Percentiles rank a stretch among this genome's conserved stretches.
Evolutionary conservation across 2,888 invertebrate genomes (phyloP).

Genomic region (Lamellibrachia columna): DNA sequence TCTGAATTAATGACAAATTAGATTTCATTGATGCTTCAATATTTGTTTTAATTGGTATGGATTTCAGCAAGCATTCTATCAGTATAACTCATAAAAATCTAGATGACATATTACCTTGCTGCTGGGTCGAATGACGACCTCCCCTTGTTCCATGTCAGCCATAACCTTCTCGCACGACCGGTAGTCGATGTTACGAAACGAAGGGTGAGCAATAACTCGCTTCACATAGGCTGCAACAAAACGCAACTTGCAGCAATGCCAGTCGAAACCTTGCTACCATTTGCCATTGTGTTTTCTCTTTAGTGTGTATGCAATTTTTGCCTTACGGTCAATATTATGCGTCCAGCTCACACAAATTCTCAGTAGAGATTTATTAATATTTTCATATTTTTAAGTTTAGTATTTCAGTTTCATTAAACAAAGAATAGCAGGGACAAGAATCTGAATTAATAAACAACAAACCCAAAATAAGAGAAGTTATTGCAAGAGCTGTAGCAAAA

Average conservation of each 20-base stretch:
- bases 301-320: background rate
- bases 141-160: constrained; percentile 93
- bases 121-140: constrained; percentile 94
- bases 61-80: background rate
- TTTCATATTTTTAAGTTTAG: too few species aligned
- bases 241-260: background rate
- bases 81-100: background rate
- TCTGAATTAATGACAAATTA: background rate
- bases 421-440: too few species aligned
- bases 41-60: background rate
- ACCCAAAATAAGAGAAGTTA: too few species aligned
- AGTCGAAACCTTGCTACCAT: background rate
- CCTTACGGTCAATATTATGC: background rate
- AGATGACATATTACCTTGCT: constrained; percentile 76
- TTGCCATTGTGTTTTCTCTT: background rate
- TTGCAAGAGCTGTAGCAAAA: too few species aligned
- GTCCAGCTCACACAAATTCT: background rate
- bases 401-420: too few species aligned
- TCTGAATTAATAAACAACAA: too few species aligned
- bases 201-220: constrained; percentile 95
- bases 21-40: too few species aligned
- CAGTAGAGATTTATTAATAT: too few species aligned
- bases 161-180: constrained; percentile 91
- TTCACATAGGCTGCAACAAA: constrained; percentile 68
- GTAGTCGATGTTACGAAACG: constrained; percentile 92